A percentile compares a stretch with the other conserved stretches of the same genome.
These are phyloP conservation scores for Hemicordylus capensis DNA, from an alignment of 2,113 vertebrate species.

Conservation along the genomic window DNA sequence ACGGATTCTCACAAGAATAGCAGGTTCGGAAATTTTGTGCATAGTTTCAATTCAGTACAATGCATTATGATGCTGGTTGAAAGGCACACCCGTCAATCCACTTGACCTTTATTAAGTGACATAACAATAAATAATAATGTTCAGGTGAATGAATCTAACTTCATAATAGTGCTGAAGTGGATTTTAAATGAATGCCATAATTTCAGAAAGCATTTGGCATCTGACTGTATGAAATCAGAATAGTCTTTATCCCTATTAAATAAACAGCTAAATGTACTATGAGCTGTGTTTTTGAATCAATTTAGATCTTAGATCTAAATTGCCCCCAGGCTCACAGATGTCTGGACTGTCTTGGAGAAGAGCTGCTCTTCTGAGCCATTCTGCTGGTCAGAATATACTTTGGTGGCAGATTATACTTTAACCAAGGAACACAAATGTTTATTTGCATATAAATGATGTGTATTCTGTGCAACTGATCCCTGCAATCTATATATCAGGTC, in stretches of 20 bases:
- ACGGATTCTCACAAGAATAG: conserved; percentile 14
- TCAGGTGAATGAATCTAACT: conserved; percentile 4
- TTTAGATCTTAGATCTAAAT: background rate
- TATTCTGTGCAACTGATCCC: background rate
- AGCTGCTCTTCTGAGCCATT: background rate
- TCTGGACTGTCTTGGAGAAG: background rate
- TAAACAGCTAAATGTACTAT: background rate
- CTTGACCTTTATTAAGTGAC: conserved; percentile 30
- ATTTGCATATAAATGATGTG: conserved; percentile 17
- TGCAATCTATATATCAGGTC: background rate
- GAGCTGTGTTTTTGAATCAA: background rate
- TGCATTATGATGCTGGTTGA: conserved; percentile 26
- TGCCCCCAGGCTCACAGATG: background rate
- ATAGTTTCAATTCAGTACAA: conserved; percentile 15
- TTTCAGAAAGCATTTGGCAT: background rate
- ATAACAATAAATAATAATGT: conserved; percentile 5
- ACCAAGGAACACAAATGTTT: background rate
- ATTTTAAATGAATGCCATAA: conserved; percentile 19
- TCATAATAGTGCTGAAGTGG: conserved; percentile 12
- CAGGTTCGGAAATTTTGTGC: conserved; percentile 37
- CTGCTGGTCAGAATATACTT: background rate
- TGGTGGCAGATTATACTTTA: background rate
- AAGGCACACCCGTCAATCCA: background rate
- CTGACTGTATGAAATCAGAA: background rate
- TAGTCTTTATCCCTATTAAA: background rate